Conservation (phyloP, 2,113 vertebrate species). For the Puffinus mauretanicus region DNA sequence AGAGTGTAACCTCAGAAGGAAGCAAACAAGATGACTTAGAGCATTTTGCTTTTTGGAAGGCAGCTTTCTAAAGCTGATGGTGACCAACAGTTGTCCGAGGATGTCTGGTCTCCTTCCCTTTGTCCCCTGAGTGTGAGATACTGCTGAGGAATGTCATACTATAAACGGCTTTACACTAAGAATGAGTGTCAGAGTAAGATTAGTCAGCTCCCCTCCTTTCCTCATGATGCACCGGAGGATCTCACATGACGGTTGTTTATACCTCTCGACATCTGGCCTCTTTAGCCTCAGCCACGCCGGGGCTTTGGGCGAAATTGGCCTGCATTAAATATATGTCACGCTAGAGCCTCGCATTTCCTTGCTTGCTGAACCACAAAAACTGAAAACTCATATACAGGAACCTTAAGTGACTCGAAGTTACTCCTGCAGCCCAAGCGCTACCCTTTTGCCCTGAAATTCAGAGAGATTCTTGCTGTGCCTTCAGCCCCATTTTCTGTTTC, state of each 20-base stretch:
- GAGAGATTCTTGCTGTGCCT: not conserved
- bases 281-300: not conserved
- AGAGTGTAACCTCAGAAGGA: constrained; percentile 11
- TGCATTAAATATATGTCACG: not conserved
- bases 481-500: not conserved
- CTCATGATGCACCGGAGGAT: not conserved
- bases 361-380: not conserved
- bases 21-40: not conserved
- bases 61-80: not conserved
- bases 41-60: not conserved
- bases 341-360: not conserved
- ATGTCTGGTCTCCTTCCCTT: not conserved
- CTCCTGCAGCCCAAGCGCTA: not conserved
- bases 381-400: not conserved
- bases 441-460: not conserved
- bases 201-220: constrained; percentile 22
- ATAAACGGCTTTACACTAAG: not conserved
- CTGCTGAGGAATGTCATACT: not conserved
- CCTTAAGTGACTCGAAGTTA: not conserved
- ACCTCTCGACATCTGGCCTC: not conserved
- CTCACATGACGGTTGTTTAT: not conserved
- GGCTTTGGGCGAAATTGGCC: not conserved
- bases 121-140: not conserved
- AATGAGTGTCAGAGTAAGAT: not conserved
- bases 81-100: not conserved